These are phyloP conservation scores for Nannospalax galili DNA, from an alignment of 2,113 vertebrate species.

Conservation along the genomic window DNA sequence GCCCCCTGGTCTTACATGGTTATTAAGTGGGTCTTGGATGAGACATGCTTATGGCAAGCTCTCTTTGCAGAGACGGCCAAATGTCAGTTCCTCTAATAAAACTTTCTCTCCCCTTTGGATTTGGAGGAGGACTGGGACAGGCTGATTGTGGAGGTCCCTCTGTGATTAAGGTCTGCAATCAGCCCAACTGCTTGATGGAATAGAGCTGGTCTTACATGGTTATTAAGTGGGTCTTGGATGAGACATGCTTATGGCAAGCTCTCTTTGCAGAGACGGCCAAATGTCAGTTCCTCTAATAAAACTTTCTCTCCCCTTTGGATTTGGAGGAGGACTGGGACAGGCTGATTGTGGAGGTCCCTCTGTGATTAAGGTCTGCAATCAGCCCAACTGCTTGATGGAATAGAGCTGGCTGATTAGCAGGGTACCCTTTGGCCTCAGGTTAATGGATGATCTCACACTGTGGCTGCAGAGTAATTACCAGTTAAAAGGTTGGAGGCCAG, in stretches of 20 bases:
- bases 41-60: conserved; percentile 52
- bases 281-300: conserved; percentile 72
- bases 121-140: conserved; percentile 76
- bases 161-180: conserved; percentile 86
- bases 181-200: conserved; percentile 82
- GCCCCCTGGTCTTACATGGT: neutral
- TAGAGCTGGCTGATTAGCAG: conserved; percentile 88
- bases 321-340: conserved; percentile 76
- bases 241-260: conserved; percentile 52
- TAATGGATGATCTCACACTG: conserved; percentile 88
- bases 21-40: conserved; percentile 44
- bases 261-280: conserved; percentile 51
- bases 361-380: conserved; percentile 86
- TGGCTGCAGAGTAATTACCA: conserved; percentile 87
- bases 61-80: conserved; percentile 51
- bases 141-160: conserved; percentile 80
- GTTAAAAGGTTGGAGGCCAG: conserved; percentile 85
- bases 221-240: conserved; percentile 44
- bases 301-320: conserved; percentile 52
- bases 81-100: conserved; percentile 72
- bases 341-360: conserved; percentile 80
- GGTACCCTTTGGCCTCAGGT: conserved; percentile 87
- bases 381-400: conserved; percentile 82
- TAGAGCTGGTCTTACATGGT: conserved; percentile 69
- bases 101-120: conserved; percentile 52